phyloP scores from a whole-genome alignment of 2,888 invertebrate genomes.

The Masnerella sp. region DNA sequence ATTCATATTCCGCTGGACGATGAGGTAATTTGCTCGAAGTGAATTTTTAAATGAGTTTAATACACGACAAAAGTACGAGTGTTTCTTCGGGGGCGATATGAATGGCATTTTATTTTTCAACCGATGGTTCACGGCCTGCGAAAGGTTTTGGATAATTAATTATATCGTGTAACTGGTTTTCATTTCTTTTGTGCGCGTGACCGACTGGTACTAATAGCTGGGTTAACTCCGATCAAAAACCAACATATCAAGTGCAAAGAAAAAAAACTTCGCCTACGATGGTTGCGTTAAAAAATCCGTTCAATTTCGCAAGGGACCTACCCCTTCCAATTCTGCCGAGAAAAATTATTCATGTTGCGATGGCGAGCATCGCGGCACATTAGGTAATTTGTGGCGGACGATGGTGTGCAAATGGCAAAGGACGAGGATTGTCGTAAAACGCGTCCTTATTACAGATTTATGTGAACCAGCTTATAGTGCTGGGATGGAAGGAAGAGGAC shows the following conservation, averaged over 20 bases:
- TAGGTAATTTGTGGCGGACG: not conserved
- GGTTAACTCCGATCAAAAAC: conserved; percentile 34
- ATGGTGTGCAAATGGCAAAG: conserved; percentile 1
- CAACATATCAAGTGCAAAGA: conserved; percentile 26
- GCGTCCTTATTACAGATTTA: conserved; percentile 61
- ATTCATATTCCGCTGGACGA: too few species aligned
- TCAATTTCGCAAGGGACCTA: too few species aligned
- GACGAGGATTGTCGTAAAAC: conserved; percentile 56
- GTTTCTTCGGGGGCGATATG: conserved; percentile 29
- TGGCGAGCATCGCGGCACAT: too few species aligned
- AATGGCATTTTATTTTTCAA: conserved; percentile 29
- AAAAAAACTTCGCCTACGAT: too few species aligned
- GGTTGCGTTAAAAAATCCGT: too few species aligned
- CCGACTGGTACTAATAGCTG: conserved; percentile 39
- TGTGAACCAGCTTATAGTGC: conserved; percentile 48
- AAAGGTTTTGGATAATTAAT: conserved; percentile 43
- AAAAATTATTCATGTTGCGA: too few species aligned
- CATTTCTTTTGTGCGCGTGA: conserved; percentile 33
- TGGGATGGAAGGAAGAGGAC: conserved; percentile 48
- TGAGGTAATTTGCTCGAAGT: too few species aligned
- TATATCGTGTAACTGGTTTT: conserved; percentile 45
- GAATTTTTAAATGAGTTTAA: conserved; percentile 44
- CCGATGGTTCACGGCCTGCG: conserved; percentile 10
- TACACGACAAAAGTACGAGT: conserved; percentile 36
- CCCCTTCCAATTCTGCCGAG: too few species aligned